Conservation (phyloP, 53 echinoderm and acorn worm species). For the Glandiceps talaboti region DNA sequence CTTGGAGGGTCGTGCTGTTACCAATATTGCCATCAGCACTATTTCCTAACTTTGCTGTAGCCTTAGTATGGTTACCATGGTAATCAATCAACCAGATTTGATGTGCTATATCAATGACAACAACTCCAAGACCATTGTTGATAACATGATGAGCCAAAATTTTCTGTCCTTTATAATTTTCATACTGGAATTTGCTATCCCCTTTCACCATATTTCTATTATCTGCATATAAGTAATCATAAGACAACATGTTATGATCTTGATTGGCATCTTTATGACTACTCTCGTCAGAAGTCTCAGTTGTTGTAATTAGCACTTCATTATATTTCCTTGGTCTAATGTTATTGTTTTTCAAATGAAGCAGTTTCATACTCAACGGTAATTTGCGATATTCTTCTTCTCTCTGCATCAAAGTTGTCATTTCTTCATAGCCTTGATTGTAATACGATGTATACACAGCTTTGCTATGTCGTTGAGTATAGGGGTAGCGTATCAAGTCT, state of each 20-base stretch:
- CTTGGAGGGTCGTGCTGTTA: neutral
- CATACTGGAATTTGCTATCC: neutral
- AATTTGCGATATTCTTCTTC: neutral
- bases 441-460: neutral
- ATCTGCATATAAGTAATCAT: neutral
- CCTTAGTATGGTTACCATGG: neutral
- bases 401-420: neutral
- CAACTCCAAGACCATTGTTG: neutral
- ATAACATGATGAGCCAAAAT: neutral
- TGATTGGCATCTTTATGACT: no score
- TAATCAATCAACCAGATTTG: neutral
- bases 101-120: neutral
- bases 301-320: neutral
- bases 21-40: neutral
- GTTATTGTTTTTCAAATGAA: neutral
- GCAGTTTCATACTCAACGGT: neutral
- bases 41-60: neutral
- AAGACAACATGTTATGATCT: neutral
- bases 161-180: neutral
- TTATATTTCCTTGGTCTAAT: neutral
- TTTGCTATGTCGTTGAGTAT: neutral
- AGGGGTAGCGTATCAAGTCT: neutral
- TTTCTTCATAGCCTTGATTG: neutral
- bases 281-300: no score
- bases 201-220: neutral